Evolutionary conservation across 1,140 invertebrate species (phyloP).

Genomic region (Penaeus vannamei): DNA sequence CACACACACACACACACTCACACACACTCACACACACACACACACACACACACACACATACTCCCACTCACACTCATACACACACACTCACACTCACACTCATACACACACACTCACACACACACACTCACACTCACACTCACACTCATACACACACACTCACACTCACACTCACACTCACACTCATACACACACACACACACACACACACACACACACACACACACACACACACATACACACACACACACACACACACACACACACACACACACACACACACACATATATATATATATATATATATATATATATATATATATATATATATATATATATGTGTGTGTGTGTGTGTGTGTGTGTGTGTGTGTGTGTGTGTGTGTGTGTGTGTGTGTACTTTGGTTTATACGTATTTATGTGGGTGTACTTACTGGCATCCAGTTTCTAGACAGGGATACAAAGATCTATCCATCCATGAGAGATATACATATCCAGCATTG

Average conservation of each 20-base stretch:
- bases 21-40: background rate
- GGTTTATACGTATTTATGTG: background rate
- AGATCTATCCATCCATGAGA: too few species aligned
- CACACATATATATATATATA: background rate
- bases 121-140: too few species aligned
- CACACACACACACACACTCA: background rate
- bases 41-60: background rate
- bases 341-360: constrained; percentile 6
- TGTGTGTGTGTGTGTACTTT: background rate
- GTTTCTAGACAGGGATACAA: too few species aligned
- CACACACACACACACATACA: background rate
- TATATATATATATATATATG: background rate
- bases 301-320: background rate
- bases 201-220: background rate
- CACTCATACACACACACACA: background rate
- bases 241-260: too few species aligned
- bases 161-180: too few species aligned
- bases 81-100: too few species aligned
- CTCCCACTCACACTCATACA: background rate
- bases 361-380: background rate
- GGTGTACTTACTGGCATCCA: background rate
- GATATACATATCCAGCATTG: too few species aligned
- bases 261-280: too few species aligned
- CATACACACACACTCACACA: background rate
- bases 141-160: too few species aligned